Percentiles rank a stretch among this genome's conserved stretches.
Evolutionary conservation across 2,113 vertebrate species (phyloP).

Genomic region (Pyrgilauda ruficollis): DNA sequence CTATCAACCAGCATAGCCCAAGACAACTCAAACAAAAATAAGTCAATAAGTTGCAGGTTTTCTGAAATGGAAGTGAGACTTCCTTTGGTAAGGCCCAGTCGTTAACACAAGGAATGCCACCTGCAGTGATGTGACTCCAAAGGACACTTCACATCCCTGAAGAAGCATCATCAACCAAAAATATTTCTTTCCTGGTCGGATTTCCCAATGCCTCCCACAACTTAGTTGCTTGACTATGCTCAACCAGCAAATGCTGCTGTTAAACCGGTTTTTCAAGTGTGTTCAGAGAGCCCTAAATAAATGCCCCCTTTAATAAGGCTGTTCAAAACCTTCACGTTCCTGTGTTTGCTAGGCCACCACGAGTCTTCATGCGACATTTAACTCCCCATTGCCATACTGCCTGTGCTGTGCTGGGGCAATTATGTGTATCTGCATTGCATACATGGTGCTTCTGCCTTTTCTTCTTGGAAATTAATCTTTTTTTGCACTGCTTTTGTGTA

Average conservation of each 20-base stretch:
- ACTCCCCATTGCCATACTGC: not conserved
- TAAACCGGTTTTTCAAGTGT: constrained; percentile 17
- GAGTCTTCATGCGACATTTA: not conserved
- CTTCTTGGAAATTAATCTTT: not conserved
- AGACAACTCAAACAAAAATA: not conserved
- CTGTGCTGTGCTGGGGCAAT: not conserved
- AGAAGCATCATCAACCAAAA: not conserved
- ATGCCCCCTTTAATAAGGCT: not conserved
- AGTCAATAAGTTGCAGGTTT: not conserved
- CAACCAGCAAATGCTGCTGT: not conserved
- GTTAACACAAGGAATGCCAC: not conserved
- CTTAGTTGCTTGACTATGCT: not conserved
- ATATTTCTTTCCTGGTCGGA: not conserved
- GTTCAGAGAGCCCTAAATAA: not conserved
- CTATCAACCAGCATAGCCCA: not conserved
- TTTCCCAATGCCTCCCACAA: not conserved
- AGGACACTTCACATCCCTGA: not conserved
- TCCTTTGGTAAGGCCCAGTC: not conserved
- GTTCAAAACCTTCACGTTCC: not conserved
- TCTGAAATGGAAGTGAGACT: not conserved
- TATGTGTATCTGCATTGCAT: not conserved
- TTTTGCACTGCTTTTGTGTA: not conserved
- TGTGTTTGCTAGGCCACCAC: not conserved
- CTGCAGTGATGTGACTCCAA: not conserved
- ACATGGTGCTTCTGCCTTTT: not conserved